Conservation (phyloP, 1,140 invertebrate species). For the Aphis craccivora region DNA sequence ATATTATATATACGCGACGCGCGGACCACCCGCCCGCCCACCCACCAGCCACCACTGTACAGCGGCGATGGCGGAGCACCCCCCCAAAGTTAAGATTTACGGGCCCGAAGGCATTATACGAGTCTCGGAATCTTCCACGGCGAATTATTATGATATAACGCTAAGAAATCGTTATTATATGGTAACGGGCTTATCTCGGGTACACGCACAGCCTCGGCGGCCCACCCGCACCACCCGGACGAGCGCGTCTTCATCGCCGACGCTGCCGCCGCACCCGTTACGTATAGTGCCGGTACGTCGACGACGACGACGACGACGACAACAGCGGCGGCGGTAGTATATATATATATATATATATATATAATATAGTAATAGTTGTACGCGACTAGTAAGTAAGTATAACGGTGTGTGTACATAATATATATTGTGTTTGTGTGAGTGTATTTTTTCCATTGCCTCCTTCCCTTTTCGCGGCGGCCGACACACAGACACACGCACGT, state of each 20-base stretch:
- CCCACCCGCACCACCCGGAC: neutral
- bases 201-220: conserved; percentile 44
- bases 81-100: conserved; percentile 57
- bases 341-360: neutral
- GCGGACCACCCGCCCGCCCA: neutral
- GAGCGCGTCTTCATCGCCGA: neutral
- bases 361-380: neutral
- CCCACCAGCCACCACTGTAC: neutral
- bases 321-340: neutral
- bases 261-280: neutral
- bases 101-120: conserved; percentile 56
- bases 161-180: conserved; percentile 58
- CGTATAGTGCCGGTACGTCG: neutral
- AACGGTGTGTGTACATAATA: neutral
- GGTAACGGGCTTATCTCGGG: conserved; percentile 58
- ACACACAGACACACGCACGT: neutral
- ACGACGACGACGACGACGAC: neutral
- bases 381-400: neutral
- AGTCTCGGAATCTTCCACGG: conserved; percentile 53
- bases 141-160: conserved; percentile 58
- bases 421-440: neutral
- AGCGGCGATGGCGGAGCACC: neutral
- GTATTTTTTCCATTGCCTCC: neutral
- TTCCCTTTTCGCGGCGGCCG: neutral
- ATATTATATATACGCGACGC: neutral